Conservation (phyloP, 2,888 invertebrate species). For the Brachyptera putata region DNA sequence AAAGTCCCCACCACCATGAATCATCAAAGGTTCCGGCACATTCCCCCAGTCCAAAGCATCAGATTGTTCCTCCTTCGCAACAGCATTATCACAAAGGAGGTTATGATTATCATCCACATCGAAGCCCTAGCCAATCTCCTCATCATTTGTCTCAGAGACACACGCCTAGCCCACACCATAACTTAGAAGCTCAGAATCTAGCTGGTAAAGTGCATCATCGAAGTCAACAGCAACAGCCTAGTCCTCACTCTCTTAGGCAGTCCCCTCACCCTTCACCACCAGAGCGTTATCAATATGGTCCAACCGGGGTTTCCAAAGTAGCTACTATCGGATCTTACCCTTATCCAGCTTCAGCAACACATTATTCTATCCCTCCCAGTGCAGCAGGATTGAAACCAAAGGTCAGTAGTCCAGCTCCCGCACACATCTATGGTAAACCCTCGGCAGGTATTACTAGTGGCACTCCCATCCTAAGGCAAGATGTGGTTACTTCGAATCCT, state of each 20-base stretch:
- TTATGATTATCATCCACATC: constrained; percentile 34
- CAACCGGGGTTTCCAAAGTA: constrained; percentile 35
- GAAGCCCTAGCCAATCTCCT: constrained; percentile 45
- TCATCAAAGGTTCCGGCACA: constrained; percentile 43
- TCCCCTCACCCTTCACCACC: constrained; percentile 46
- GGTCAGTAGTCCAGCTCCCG: constrained; percentile 74
- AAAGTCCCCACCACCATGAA: constrained; percentile 56
- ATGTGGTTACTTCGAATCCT: constrained; percentile 44
- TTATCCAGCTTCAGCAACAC: constrained; percentile 45
- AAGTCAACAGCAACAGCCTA: constrained; percentile 45
- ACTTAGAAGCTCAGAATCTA: constrained; percentile 23
- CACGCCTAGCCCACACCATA: constrained; percentile 30
- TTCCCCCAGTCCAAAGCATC: constrained; percentile 46
- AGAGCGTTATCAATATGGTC: constrained; percentile 34
- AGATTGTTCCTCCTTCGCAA: constrained; percentile 46
- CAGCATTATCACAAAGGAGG: constrained; percentile 42
- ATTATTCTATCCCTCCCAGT: constrained; percentile 49
- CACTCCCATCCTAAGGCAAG: constrained; percentile 51
- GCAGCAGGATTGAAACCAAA: constrained; percentile 52
- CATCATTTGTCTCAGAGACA: constrained; percentile 47
- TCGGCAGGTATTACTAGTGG: constrained; percentile 54
- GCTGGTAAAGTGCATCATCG: constrained; percentile 23
- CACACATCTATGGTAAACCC: constrained; percentile 66
- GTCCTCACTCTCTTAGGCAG: constrained; percentile 46
- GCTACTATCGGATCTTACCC: constrained; percentile 43